phyloP scores from a whole-genome alignment of 2,888 invertebrate genomes.

The Limnephilus auricula region DNA sequence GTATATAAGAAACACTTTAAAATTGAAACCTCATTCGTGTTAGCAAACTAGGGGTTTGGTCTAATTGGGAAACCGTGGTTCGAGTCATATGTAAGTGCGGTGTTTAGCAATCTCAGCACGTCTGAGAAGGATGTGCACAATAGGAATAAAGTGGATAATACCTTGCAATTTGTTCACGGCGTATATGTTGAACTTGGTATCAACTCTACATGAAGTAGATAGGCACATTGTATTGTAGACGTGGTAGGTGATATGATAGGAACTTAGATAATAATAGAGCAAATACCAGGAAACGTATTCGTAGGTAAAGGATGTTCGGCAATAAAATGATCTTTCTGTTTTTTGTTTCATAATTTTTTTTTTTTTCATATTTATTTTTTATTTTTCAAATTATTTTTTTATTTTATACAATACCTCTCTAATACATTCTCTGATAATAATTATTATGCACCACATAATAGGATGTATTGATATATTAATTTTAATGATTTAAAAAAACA shows the following conservation, averaged over 20 bases:
- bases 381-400: no score
- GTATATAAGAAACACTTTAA: not conserved
- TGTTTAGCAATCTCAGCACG: slow-evolving; percentile 42
- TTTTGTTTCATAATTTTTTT: no score
- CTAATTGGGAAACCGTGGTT: slow-evolving; percentile 24
- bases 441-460: not conserved
- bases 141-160: slow-evolving; percentile 57
- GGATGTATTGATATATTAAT: no score
- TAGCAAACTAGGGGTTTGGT: not conserved
- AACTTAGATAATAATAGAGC: not conserved
- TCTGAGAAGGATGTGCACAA: slow-evolving; percentile 53
- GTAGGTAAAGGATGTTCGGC: not conserved
- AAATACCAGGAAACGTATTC: not conserved
- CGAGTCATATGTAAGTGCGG: not conserved
- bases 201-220: not conserved
- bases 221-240: not conserved
- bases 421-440: not conserved
- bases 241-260: no score
- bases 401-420: no score
- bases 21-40: not conserved
- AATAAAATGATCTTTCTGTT: not conserved
- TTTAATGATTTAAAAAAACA: no score
- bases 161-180: slow-evolving; percentile 38
- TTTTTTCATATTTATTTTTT: no score
- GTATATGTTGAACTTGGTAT: not conserved